phyloP scores from a whole-genome alignment of 2,797 vertebrate genomes.

The Sebastes alutus region DNA sequence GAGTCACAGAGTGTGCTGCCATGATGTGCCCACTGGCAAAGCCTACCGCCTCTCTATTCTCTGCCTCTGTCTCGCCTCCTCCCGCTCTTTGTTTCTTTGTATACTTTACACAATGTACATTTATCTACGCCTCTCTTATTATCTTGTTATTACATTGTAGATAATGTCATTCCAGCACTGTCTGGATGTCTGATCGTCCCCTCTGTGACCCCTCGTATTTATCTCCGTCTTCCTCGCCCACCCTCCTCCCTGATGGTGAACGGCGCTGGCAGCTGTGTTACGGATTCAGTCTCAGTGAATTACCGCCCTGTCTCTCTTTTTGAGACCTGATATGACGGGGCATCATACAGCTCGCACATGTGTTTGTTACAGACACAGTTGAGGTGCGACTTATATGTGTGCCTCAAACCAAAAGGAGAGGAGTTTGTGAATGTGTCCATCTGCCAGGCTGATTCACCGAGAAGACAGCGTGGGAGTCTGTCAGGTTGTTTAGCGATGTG shows the following conservation, averaged over 20 bases:
- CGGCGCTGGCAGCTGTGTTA: slow-evolving; percentile 70
- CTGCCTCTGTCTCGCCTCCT: slow-evolving; percentile 61
- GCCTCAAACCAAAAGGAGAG: slow-evolving; percentile 71
- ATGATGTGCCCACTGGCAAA: slow-evolving; percentile 84
- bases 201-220: slow-evolving; percentile 71
- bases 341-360: slow-evolving; percentile 62
- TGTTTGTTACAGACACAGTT: slow-evolving; percentile 64
- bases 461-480: slow-evolving; percentile 56
- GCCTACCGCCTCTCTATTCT: slow-evolving; percentile 59
- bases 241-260: slow-evolving; percentile 66
- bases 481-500: slow-evolving; percentile 34
- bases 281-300: slow-evolving; percentile 76
- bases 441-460: slow-evolving; percentile 48
- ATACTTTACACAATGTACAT: slow-evolving; percentile 43
- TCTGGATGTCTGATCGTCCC: slow-evolving; percentile 58
- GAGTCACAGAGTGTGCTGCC: slow-evolving; percentile 81
- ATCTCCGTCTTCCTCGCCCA: slow-evolving; percentile 66
- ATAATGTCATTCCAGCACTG: slow-evolving; percentile 64
- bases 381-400: slow-evolving; percentile 65
- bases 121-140: slow-evolving; percentile 53
- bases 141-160: slow-evolving; percentile 56
- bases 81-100: slow-evolving; percentile 63
- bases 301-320: slow-evolving; percentile 61
- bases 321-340: slow-evolving; percentile 67
- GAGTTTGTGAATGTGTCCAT: slow-evolving; percentile 49